Evolutionary conservation across 2,888 invertebrate genomes (phyloP), one percentile per base, ranked within the genome.

Genomic region (Nemurella pictetii): DNA sequence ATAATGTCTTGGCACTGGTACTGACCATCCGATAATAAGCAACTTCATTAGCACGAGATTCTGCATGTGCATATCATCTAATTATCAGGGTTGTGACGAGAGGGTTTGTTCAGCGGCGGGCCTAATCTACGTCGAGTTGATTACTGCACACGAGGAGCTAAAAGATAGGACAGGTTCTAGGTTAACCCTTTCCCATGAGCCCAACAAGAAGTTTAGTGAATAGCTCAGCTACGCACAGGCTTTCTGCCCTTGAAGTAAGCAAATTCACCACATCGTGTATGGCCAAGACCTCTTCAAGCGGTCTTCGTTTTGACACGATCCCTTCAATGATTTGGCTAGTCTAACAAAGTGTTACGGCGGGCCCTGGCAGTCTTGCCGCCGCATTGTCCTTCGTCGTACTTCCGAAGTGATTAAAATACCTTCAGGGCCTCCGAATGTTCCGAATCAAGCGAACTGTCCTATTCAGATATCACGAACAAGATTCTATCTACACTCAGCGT

Each of bases 211-310:
- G 26, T 75, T 75, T 75, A 55, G 55, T 55, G 55, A 55, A 55
- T 55, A 20, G 55, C 55, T 55, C 55, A 55, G 55, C 9, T 55
- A 75, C 75, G 75, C 75, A 75, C 75, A 75, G 12, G 75, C 75
- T 28, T 75, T 27, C 27, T 75, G 75, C 75, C 75, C 75, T 75
- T 75, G 75, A 75, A 75, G 28, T 75, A 75, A 75, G 75, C 75
- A 75, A 75, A 75, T 27, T 75, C 75, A 75, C 26, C 75, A 75
- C 26, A 55, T 55, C 55, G 20, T 55, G 55, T 12, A 20, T 12
- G 35, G 55, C 20, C 55, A 55, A 55, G 55, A 20, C 55, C 20
- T 12, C 55, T 55, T 55, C 55, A 55, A 20, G 20, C 55, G 55
- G 55, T 55, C 55, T 55, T 3, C 3, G 55, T 55, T 32, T 55